Evolutionary conservation across 2,113 vertebrate genomes (phyloP).

Genomic region (Lichenostomus cassidix): DNA sequence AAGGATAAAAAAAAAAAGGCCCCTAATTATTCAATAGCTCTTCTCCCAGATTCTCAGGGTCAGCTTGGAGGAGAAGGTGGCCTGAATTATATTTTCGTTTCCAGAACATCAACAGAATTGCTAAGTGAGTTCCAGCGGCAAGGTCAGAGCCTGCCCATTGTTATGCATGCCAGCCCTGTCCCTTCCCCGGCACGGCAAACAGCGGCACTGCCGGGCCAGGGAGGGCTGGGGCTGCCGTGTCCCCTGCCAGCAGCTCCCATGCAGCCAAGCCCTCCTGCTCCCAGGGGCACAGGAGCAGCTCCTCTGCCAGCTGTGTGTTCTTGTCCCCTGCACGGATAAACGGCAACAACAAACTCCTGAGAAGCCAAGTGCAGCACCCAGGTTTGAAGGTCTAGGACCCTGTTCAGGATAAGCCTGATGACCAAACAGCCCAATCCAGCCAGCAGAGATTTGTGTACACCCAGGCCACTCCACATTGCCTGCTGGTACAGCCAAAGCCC

Average conservation of each 20-base stretch:
- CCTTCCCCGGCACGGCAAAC: neutral
- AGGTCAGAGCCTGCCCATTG: neutral
- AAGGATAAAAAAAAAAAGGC: neutral
- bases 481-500: neutral
- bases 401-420: neutral
- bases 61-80: constrained; percentile 57
- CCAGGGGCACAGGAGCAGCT: accelerated
- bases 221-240: neutral
- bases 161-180: neutral
- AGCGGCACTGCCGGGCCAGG: accelerated
- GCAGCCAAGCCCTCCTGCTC: accelerated
- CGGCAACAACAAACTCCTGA: neutral
- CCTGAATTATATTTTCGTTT: constrained; percentile 52
- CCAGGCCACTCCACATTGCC: neutral
- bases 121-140: constrained; percentile 44
- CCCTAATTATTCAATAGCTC: constrained; percentile 44
- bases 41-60: constrained; percentile 47
- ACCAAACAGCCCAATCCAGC: neutral
- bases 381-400: neutral
- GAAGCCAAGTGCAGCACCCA: neutral
- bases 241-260: accelerated
- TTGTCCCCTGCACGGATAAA: accelerated
- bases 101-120: constrained; percentile 43
- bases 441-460: accelerated
- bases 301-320: neutral